phyloP scores from a whole-genome alignment of 2,113 vertebrate species.

The Chlamydotis undulata region DNA sequence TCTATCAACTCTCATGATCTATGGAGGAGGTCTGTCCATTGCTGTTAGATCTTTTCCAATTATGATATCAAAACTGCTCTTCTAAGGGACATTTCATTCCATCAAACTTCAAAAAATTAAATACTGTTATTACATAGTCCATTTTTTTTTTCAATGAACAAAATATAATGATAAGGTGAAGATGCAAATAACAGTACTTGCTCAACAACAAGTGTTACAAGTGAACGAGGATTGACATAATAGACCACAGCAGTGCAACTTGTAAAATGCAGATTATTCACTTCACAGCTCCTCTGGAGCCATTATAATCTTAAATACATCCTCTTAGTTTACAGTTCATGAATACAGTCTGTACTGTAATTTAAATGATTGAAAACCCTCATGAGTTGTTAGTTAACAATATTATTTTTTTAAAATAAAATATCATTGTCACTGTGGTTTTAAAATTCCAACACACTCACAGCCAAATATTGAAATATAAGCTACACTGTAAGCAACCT shows the following conservation, averaged over 20 bases:
- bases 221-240: conserved; percentile 14
- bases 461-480: not conserved
- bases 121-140: not conserved
- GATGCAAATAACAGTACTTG: not conserved
- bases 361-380: not conserved
- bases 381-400: not conserved
- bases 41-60: not conserved
- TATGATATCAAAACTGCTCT: not conserved
- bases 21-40: not conserved
- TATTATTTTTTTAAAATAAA: not conserved
- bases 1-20: not conserved
- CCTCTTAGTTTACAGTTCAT: conserved; percentile 1
- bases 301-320: conserved; percentile 22
- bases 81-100: not conserved
- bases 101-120: not conserved
- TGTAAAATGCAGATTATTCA: conserved; percentile 37
- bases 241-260: not conserved
- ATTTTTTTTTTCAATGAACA: not conserved
- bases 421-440: not conserved
- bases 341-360: not conserved
- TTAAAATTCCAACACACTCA: not conserved
- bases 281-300: conserved; percentile 6
- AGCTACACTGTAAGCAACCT: not conserved
- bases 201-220: not conserved
- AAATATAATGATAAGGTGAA: not conserved